Base-by-base conservation (phyloP, 2,797 vertebrate species). In the Sylvia borin region DNA sequence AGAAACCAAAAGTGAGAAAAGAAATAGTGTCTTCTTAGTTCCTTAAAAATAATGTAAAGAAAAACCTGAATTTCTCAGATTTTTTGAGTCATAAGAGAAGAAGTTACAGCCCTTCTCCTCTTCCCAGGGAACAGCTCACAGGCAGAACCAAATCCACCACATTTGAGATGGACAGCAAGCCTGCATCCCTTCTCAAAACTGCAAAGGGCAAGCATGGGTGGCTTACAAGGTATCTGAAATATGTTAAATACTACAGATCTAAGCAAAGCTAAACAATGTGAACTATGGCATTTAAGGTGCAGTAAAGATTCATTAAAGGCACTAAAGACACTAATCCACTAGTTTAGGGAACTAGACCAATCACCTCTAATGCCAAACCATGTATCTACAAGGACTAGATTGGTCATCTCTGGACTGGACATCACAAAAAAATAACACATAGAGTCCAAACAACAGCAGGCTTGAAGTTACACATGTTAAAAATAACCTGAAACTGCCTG, bases 1-100 rank as follows among this genome's bases (percentile, higher is more conserved):
- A 66, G 34, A 57, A 87, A 65, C 26, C 22, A 77, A 67, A 95
- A 80, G 24, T 34, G 61, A 85, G 20, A 93, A 61, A 48, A 67
- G 11, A 22, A 89, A 77, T 13, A 77, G 25, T 10, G 10, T 11
- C 20, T 80, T 85, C 21, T 83, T 60, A 74, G 25, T 88, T 94
- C 91, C 67, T 70, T 60, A 38, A 81, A 91, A 67, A 13, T 13
- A 60, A 21, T 29, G 26, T 34, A 5, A 65, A 68, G 60, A 66
- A 53, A 19, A n/a, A 16, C 7, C 3, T 27, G 11, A 71, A 62
- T 77, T 74, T 77, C 64, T 82, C 65, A 19, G 20, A 77, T 48
- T 40, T 62, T 78, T 38, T 50, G 24, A 74, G 12, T 50, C 45
- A 22, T 4, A 54, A 53, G 20, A 55, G 21, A 90, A 13, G 26